Evolutionary conservation across 2,888 invertebrate species (phyloP).

Genomic region (Lepidocyrtoides sp.): DNA sequence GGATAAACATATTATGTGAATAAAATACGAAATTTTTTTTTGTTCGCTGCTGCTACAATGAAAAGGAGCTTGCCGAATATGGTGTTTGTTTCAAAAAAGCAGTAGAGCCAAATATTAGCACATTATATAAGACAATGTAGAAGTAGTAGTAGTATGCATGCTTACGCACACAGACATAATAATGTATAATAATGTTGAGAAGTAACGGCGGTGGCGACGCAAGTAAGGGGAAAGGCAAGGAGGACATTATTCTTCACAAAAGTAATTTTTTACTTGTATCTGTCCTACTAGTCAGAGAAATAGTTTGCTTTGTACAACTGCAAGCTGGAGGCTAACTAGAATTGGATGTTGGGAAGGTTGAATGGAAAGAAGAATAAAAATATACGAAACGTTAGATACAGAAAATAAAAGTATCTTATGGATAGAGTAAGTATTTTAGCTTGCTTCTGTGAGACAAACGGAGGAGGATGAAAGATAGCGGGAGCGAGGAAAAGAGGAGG

Average conservation of each 20-base stretch:
- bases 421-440: conserved; percentile 52
- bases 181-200: not conserved
- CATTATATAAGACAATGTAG: not conserved
- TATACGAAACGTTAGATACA: conserved; percentile 14
- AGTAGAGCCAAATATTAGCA: conserved; percentile 54
- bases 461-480: conserved; percentile 69
- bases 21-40: conserved; percentile 57
- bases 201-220: conserved; percentile 6
- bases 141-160: not conserved
- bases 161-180: not conserved
- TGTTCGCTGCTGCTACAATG: not conserved
- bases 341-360: conserved; percentile 24
- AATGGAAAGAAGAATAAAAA: not conserved
- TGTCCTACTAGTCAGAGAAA: conserved; percentile 47
- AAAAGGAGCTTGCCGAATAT: conserved; percentile 23
- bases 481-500: conserved; percentile 64
- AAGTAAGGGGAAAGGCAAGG: conserved; percentile 29
- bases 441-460: not conserved
- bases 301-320: not conserved
- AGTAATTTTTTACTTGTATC: conserved; percentile 71
- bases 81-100: conserved; percentile 21
- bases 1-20: conserved; percentile 65
- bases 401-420: conserved; percentile 30
- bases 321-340: conserved; percentile 50
- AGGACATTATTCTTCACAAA: conserved; percentile 67